These are phyloP conservation scores for Kuschelorhynchus macadamiae DNA, from an alignment of 2,888 invertebrate genomes.

Conservation along the genomic window DNA sequence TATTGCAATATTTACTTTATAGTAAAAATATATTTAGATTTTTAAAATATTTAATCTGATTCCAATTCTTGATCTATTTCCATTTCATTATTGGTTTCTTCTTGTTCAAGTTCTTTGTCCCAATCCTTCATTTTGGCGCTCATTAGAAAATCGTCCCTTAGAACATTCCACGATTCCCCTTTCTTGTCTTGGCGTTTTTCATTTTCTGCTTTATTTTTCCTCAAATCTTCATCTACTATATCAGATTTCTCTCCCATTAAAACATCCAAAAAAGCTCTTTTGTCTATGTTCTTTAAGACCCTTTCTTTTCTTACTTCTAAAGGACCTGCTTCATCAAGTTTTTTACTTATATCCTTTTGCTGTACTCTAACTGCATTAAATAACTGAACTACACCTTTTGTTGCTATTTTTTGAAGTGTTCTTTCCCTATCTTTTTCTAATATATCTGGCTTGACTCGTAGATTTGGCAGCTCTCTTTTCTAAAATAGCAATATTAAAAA, in stretches of 20 bases:
- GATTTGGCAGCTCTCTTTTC: constrained; percentile 75
- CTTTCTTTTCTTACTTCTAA: constrained; percentile 85
- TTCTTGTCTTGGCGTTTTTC: constrained; percentile 64
- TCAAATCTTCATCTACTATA: constrained; percentile 21
- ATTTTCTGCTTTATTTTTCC: constrained; percentile 63
- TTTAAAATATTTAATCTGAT: too few species aligned
- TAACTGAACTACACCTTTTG: constrained; percentile 92
- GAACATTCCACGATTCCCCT: constrained; percentile 75
- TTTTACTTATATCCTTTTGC: constrained; percentile 82
- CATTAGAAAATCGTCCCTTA: constrained; percentile 91
- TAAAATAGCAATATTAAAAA: constrained; percentile 68
- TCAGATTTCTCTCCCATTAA: constrained; percentile 75
- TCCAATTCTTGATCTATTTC: constrained; percentile 43
- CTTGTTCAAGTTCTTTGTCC: constrained; percentile 81
- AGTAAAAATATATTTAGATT: too few species aligned
- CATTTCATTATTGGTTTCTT: constrained; percentile 40
- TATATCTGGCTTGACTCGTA: constrained; percentile 83
- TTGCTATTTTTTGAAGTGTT: constrained; percentile 85
- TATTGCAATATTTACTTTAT: too few species aligned
- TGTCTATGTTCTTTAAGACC: constrained; percentile 81
- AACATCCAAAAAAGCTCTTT: constrained; percentile 82
- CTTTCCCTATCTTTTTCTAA: constrained; percentile 84
- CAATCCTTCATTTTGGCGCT: constrained; percentile 92
- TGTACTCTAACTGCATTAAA: constrained; percentile 92
- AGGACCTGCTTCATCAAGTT: constrained; percentile 80